Percentiles rank a stretch among this genome's conserved stretches.
phyloP scores from a whole-genome alignment of 2,888 invertebrate genomes.

The Spisula subtruncata region DNA sequence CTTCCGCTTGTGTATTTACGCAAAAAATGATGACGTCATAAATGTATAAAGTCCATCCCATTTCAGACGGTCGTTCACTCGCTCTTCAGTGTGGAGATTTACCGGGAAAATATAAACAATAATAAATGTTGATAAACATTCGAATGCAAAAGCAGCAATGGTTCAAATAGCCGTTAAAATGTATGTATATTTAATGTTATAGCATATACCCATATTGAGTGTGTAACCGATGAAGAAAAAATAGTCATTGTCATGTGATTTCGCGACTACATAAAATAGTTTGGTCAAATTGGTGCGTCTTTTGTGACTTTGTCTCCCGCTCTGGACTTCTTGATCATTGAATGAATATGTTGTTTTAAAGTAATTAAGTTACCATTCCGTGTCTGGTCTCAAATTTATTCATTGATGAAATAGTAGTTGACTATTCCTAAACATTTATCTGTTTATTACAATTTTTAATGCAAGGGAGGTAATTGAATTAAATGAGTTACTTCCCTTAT shows the following conservation, averaged over 20 bases:
- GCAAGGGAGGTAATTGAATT: background rate
- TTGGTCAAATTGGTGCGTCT: too few relatives aligned
- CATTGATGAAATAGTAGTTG: too few relatives aligned
- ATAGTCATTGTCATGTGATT: background rate
- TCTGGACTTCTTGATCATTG: background rate
- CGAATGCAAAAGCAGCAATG: conserved; percentile 21
- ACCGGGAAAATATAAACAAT: background rate
- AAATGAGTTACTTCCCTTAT: background rate
- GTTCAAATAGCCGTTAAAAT: conserved; percentile 58
- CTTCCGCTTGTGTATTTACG: conserved; percentile 61
- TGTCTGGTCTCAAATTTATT: too few relatives aligned
- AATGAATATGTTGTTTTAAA: background rate
- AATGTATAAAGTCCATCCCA: background rate
- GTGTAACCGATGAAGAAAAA: background rate
- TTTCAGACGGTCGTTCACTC: too few relatives aligned
- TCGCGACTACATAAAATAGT: background rate
- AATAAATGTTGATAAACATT: background rate
- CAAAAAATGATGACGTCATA: conserved; percentile 55
- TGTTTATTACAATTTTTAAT: background rate
- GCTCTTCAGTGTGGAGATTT: too few relatives aligned
- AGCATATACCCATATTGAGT: background rate
- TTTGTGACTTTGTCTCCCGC: too few relatives aligned
- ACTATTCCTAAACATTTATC: too few relatives aligned
- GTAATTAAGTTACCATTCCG: too few relatives aligned
- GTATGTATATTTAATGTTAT: conserved; percentile 28